Evolutionary conservation across 2,113 vertebrate species (phyloP).

Genomic region (Carlito syrichta): DNA sequence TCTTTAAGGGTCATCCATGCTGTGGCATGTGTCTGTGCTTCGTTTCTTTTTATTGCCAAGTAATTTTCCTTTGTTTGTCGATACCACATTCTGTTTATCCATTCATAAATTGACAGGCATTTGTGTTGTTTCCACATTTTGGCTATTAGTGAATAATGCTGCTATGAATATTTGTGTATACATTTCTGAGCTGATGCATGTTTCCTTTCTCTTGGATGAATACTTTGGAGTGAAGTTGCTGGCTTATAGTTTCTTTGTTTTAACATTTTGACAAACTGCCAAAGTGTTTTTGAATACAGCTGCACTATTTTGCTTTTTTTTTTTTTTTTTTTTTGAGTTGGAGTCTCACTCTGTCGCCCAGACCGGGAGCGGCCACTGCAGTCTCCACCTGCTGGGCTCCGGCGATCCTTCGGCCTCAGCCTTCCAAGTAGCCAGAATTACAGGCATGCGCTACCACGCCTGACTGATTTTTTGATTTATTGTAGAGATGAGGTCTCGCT

Average conservation of each 20-base stretch:
- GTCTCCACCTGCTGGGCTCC: too few species aligned
- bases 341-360: too few species aligned
- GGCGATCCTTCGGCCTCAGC: too few species aligned
- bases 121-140: background rate
- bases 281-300: background rate
- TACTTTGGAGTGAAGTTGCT: background rate
- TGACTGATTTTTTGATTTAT: too few species aligned
- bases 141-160: background rate
- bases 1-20: background rate
- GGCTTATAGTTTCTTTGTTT: background rate
- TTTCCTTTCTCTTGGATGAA: background rate
- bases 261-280: slow-evolving; percentile 12
- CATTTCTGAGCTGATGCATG: background rate
- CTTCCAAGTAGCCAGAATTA: too few species aligned
- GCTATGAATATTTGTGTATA: background rate
- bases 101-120: background rate
- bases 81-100: background rate
- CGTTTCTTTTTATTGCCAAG: background rate
- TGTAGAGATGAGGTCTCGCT: too few species aligned
- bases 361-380: too few species aligned
- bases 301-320: background rate
- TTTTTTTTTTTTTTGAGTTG: too few species aligned
- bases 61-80: background rate
- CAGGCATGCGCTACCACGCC: too few species aligned
- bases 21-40: background rate